These are phyloP conservation scores for Rhingia rostrata DNA, from an alignment of 2,888 invertebrate species.

Conservation along the genomic window DNA sequence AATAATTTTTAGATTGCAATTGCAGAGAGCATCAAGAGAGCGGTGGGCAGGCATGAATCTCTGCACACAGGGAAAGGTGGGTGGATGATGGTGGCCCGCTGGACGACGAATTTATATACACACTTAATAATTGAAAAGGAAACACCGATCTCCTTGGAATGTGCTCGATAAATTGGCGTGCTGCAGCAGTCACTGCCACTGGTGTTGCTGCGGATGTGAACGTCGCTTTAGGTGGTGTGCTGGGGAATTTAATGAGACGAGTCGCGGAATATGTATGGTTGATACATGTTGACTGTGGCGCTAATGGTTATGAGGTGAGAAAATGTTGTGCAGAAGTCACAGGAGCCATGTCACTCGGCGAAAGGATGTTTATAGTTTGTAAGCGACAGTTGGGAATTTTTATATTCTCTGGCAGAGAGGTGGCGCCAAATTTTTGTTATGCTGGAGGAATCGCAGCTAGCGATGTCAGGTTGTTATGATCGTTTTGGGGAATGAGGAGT, in stretches of 20 bases:
- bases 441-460: no score
- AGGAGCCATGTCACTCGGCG: slow-evolving; percentile 62
- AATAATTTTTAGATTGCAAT: slow-evolving; percentile 72
- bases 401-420: slow-evolving; percentile 13
- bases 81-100: slow-evolving; percentile 14
- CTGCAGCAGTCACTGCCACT: slow-evolving; percentile 1
- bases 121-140: slow-evolving; percentile 82
- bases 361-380: slow-evolving; percentile 67
- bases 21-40: slow-evolving; percentile 29
- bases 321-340: slow-evolving; percentile 51
- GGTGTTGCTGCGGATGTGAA: slow-evolving; percentile 37
- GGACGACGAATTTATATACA: slow-evolving; percentile 72
- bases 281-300: slow-evolving; percentile 45
- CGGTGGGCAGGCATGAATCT: slow-evolving; percentile 1
- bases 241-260: slow-evolving; percentile 10
- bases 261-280: slow-evolving; percentile 18
- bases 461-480: no score
- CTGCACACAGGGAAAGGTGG: slow-evolving; percentile 10
- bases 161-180: slow-evolving; percentile 55
- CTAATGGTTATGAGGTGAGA: slow-evolving; percentile 71
- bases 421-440: slow-evolving; percentile 10
- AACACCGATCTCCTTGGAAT: slow-evolving; percentile 78
- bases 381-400: slow-evolving; percentile 53
- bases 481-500: no score
- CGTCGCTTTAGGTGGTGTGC: slow-evolving; percentile 22